Evolutionary conservation across 2,797 vertebrate genomes (phyloP).

Genomic region (Aplochiton taeniatus): DNA sequence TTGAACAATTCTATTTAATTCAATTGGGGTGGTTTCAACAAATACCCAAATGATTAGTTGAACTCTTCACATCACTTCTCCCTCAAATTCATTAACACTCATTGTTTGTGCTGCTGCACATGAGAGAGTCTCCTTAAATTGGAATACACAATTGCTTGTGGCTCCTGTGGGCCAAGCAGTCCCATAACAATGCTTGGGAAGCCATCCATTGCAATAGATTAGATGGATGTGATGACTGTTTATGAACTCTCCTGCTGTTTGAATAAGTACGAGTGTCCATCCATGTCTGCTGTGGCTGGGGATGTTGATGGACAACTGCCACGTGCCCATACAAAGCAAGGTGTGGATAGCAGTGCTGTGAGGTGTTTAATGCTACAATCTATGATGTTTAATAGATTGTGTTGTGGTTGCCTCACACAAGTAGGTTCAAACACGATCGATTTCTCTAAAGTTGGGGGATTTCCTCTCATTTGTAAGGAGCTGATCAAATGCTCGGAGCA

Average conservation of each 20-base stretch:
- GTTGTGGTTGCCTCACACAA: too few species aligned
- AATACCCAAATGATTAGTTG: conserved; percentile 30
- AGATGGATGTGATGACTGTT: conserved; percentile 37
- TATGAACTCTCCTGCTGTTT: conserved; percentile 23
- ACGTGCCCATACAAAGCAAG: neutral
- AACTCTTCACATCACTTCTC: conserved; percentile 26
- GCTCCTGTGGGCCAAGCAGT: conserved; percentile 1
- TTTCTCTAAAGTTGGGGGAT: too few species aligned
- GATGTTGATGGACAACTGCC: neutral
- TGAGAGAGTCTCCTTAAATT: conserved; percentile 27
- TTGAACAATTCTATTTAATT: conserved; percentile 17
- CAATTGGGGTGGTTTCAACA: conserved; percentile 25
- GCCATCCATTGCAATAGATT: conserved; percentile 17
- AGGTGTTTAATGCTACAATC: too few species aligned
- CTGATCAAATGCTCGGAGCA: too few species aligned
- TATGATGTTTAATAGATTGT: too few species aligned
- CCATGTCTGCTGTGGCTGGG: conserved; percentile 15
- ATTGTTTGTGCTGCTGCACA: conserved; percentile 10
- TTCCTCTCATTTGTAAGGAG: too few species aligned
- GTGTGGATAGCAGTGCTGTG: too few species aligned
- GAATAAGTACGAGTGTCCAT: conserved; percentile 30
- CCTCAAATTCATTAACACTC: conserved; percentile 29
- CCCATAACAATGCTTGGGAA: conserved; percentile 5
- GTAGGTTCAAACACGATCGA: too few species aligned
- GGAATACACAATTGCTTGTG: conserved; percentile 14